These are phyloP conservation scores for Agrochola macilenta DNA, from an alignment of 2,888 invertebrate species.

Conservation along the genomic window DNA sequence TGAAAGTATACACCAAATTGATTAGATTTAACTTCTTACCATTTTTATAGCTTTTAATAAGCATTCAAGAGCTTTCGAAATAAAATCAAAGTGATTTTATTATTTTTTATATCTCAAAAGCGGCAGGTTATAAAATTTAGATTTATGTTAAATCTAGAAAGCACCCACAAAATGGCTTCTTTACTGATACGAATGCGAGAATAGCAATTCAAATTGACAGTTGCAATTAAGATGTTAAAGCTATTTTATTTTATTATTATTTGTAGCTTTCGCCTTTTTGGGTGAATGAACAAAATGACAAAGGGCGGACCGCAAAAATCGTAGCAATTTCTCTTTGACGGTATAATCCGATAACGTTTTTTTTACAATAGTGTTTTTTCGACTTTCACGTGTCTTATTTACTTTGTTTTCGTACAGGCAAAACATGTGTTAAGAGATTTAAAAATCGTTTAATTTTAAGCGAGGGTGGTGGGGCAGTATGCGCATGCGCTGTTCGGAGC, in stretches of 20 bases:
- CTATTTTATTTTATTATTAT: neutral
- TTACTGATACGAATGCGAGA: neutral
- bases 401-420: constrained; percentile 2
- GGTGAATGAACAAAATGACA: constrained; percentile 31
- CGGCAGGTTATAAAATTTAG: neutral
- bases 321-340: constrained; percentile 26
- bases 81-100: constrained; percentile 23
- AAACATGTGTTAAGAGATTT: constrained; percentile 17
- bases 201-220: constrained; percentile 3
- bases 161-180: neutral
- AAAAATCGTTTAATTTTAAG: constrained; percentile 41
- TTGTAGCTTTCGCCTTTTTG: constrained; percentile 21
- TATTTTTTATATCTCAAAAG: constrained; percentile 9
- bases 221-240: neutral
- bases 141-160: constrained; percentile 33
- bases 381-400: neutral
- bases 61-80: constrained; percentile 33
- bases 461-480: constrained; percentile 22
- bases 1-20: constrained; percentile 27
- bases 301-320: constrained; percentile 32
- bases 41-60: constrained; percentile 24
- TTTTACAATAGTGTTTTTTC: neutral
- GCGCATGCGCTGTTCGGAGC: constrained; percentile 60
- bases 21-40: constrained; percentile 28
- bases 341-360: neutral